Conservation (phyloP, 2,113 vertebrate species). For the Hippocampus zosterae region DNA sequence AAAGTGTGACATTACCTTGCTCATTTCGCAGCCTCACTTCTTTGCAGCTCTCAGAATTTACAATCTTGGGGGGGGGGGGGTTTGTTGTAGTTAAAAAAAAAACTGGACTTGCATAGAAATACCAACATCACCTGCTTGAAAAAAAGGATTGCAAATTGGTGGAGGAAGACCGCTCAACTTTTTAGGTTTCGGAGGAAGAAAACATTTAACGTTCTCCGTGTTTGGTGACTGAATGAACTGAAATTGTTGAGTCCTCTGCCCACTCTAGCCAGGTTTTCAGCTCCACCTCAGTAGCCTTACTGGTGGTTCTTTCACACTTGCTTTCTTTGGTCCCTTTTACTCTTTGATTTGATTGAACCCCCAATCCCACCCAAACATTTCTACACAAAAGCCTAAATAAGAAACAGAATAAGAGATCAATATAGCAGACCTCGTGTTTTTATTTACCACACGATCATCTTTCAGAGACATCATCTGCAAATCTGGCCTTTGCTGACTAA, state of each 20-base stretch:
- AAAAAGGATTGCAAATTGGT: constrained; percentile 33
- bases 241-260: constrained; percentile 10
- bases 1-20: constrained; percentile 47
- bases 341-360: not conserved
- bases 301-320: constrained; percentile 3
- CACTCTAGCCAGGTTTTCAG: constrained; percentile 57
- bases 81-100: not conserved
- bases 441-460: too few relatives aligned
- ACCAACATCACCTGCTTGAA: constrained; percentile 35
- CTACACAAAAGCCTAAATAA: too few relatives aligned
- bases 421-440: too few relatives aligned
- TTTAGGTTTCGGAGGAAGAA: constrained; percentile 9
- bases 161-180: constrained; percentile 6
- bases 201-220: constrained; percentile 1
- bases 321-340: not conserved
- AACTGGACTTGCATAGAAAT: constrained; percentile 1
- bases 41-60: constrained; percentile 43
- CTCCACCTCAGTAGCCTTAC: constrained; percentile 72
- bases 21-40: constrained; percentile 36
- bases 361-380: too few relatives aligned
- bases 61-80: not conserved
- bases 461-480: too few relatives aligned
- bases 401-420: too few relatives aligned
- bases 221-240: constrained; percentile 3
- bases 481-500: too few relatives aligned